These are phyloP conservation scores for Baryphthengus martii DNA, from an alignment of 2,113 vertebrate species.

Conservation along the genomic window DNA sequence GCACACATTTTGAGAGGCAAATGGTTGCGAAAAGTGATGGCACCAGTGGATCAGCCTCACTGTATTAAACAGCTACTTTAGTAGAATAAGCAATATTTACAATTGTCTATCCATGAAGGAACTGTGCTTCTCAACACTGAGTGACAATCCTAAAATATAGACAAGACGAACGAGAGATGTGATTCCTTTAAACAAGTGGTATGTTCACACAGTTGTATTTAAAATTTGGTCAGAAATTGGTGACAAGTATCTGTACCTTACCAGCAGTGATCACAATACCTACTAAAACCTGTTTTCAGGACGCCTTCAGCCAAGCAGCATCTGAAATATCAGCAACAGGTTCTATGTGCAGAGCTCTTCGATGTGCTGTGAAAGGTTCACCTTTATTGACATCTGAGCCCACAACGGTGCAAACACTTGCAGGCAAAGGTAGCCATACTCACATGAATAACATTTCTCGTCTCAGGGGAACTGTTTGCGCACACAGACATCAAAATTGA, in stretches of 20 bases:
- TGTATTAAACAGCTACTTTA: not conserved
- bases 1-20: not conserved
- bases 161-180: accelerated
- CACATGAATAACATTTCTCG: not conserved
- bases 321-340: not conserved
- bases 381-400: not conserved
- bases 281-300: not conserved
- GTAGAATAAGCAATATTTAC: not conserved
- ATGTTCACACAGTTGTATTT: not conserved
- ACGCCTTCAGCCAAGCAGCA: not conserved
- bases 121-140: not conserved
- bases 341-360: not conserved
- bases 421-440: not conserved
- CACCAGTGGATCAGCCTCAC: not conserved
- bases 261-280: not conserved
- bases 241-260: not conserved
- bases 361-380: not conserved
- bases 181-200: not conserved
- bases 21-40: not conserved
- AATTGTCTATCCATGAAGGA: not conserved
- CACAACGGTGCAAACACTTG: not conserved
- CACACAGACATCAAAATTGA: not conserved
- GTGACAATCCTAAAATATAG: not conserved
- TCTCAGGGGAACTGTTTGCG: not conserved
- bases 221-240: not conserved